Percentiles rank a stretch among this genome's conserved stretches.
These are phyloP conservation scores for Globodera rostochiensis DNA, from an alignment of 1,140 invertebrate genomes.

Conservation along the genomic window DNA sequence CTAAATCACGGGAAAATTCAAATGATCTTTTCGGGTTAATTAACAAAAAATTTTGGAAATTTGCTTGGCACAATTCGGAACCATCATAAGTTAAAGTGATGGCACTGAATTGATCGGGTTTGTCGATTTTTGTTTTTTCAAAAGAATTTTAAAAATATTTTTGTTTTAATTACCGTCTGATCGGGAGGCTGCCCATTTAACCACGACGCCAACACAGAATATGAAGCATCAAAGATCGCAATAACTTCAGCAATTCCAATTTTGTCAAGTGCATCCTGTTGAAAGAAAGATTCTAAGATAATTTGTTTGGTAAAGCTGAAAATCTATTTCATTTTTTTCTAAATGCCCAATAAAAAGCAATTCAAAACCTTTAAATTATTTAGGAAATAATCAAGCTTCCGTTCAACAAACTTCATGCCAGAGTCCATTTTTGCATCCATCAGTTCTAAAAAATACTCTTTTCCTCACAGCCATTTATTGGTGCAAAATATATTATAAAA, in stretches of 20 bases:
- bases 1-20: constrained; percentile 13
- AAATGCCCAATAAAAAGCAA: background rate
- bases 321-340: no score
- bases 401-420: constrained; percentile 40
- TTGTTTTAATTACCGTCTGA: constrained; percentile 42
- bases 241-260: constrained; percentile 30
- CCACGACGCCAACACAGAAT: constrained; percentile 44
- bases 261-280: background rate
- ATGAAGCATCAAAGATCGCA: constrained; percentile 39
- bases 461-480: no score
- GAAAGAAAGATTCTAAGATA: background rate
- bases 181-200: constrained; percentile 46
- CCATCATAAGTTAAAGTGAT: no score
- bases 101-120: no score
- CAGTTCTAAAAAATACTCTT: constrained; percentile 33
- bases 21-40: background rate
- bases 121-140: no score
- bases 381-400: constrained; percentile 14
- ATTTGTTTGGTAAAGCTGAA: background rate
- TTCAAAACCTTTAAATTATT: background rate
- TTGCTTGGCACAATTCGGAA: background rate
- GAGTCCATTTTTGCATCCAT: constrained; percentile 53
- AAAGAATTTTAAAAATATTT: no score
- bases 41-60: constrained; percentile 1
- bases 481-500: background rate